Evolutionary conservation across 2,797 vertebrate genomes (phyloP).

Genomic region (Neomorphus geoffroyi): DNA sequence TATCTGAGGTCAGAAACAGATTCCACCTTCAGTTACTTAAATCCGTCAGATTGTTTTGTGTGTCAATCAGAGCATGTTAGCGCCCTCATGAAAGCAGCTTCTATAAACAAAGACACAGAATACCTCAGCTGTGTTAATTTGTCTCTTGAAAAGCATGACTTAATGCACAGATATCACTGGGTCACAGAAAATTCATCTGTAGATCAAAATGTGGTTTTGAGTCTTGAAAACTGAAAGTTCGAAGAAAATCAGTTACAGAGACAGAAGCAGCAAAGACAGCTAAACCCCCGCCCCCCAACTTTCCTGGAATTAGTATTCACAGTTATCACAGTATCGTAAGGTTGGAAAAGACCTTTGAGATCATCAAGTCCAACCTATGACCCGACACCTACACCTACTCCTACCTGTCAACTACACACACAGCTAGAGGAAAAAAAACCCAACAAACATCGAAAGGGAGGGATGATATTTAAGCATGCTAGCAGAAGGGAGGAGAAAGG

Average conservation of each 20-base stretch:
- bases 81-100: not conserved
- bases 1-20: not conserved
- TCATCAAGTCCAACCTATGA: too few relatives aligned
- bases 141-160: not conserved
- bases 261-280: not conserved
- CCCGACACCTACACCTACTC: too few relatives aligned
- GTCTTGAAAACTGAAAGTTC: not conserved
- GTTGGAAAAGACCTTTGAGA: too few relatives aligned
- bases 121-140: not conserved
- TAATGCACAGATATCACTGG: not conserved
- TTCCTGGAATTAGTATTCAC: slow-evolving; percentile 11
- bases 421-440: not conserved
- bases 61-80: not conserved
- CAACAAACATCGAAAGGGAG: not conserved
- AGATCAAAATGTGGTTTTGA: slow-evolving; percentile 3
- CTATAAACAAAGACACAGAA: not conserved
- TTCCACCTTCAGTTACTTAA: not conserved
- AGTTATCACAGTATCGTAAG: too few relatives aligned
- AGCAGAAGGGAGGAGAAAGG: not conserved
- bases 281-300: fast-evolving
- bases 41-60: not conserved
- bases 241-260: not conserved
- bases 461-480: not conserved
- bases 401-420: too few relatives aligned
- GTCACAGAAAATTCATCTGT: not conserved